Evolutionary conservation across 2,888 invertebrate species (phyloP).

Genomic region (Argyresthia goedartella): DNA sequence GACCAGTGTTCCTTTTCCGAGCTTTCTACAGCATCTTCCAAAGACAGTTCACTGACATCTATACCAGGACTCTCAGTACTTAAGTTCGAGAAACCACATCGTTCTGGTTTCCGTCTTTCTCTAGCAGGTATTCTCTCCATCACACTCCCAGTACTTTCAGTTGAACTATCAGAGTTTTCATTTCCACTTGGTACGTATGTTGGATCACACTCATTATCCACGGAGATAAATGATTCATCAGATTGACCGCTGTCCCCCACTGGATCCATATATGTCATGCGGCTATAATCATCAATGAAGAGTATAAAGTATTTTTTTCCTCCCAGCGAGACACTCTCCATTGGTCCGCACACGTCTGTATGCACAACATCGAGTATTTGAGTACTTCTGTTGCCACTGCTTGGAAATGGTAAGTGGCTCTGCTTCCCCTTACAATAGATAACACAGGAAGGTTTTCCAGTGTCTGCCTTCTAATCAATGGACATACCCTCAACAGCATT

Average conservation of each 20-base stretch:
- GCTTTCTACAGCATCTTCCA: slow-evolving; percentile 9
- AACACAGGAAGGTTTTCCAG: slow-evolving; percentile 7
- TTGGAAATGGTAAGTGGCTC: neutral
- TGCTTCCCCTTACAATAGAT: slow-evolving; percentile 12
- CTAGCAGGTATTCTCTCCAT: neutral
- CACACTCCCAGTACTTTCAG: neutral
- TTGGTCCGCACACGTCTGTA: slow-evolving; percentile 9
- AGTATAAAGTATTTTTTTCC: neutral
- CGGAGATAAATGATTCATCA: neutral
- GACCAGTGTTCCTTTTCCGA: slow-evolving; percentile 13
- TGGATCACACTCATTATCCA: neutral
- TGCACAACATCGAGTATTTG: neutral
- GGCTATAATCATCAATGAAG: neutral
- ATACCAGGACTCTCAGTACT: slow-evolving; percentile 2
- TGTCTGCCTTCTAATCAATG: neutral
- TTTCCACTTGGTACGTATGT: neutral
- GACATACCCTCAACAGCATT: neutral
- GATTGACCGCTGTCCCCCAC: neutral
- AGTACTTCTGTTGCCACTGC: neutral
- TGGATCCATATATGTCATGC: neutral
- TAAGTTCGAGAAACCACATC: slow-evolving; percentile 7
- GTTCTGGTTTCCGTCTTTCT: neutral
- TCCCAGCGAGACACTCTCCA: neutral
- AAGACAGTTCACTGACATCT: slow-evolving; percentile 2
- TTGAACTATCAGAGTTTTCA: neutral